Evolutionary conservation across 2,113 vertebrate species (phyloP).

Genomic region (Grus americana): DNA sequence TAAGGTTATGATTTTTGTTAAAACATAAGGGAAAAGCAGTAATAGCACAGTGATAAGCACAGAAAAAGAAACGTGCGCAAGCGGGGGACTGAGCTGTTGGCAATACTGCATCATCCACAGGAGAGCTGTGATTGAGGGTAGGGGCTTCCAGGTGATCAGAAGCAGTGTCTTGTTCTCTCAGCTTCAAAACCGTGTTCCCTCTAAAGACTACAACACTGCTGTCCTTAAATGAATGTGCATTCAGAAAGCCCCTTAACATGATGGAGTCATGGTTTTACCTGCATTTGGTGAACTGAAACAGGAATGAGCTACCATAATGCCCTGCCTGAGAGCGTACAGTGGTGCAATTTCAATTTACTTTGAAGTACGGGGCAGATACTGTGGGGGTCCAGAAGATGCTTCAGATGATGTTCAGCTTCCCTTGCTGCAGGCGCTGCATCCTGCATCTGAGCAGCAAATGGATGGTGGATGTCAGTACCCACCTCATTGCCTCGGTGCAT

Average conservation of each 20-base stretch:
- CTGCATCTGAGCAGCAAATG: background rate
- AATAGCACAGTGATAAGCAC: background rate
- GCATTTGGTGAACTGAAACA: background rate
- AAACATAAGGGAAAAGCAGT: background rate
- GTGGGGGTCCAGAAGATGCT: background rate
- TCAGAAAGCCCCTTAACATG: background rate
- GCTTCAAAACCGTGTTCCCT: background rate
- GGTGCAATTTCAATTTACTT: background rate
- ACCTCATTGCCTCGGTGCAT: rapidly evolving
- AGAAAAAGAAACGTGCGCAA: rapidly evolving
- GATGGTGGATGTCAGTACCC: background rate
- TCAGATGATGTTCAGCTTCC: background rate
- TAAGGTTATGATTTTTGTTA: background rate
- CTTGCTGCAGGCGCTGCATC: background rate
- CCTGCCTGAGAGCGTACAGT: rapidly evolving
- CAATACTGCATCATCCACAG: background rate
- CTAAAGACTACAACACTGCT: background rate
- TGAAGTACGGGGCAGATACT: background rate
- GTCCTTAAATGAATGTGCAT: background rate
- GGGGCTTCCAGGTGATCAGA: background rate
- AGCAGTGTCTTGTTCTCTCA: background rate
- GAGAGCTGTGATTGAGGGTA: background rate
- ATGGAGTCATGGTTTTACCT: background rate
- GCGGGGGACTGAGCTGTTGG: background rate
- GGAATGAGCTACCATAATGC: background rate